Percentiles rank a stretch among this genome's conserved stretches.
Conservation (phyloP, 2,113 vertebrate species). For the Gobius niger region DNA sequence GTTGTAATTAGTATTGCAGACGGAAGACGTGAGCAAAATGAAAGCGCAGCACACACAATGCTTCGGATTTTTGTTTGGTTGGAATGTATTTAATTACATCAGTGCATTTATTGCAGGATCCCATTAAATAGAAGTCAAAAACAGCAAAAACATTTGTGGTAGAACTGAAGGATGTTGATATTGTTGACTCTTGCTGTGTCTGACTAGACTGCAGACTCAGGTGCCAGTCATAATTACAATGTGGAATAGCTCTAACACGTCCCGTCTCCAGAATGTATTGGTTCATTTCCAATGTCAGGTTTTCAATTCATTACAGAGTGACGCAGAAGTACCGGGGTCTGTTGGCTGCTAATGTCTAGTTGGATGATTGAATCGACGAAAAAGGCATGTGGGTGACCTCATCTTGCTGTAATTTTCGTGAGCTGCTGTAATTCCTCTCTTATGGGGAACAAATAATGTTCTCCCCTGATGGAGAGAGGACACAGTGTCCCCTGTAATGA, state of each 20-base stretch:
- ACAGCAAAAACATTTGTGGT: background rate
- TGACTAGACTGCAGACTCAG: background rate
- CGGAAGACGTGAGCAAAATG: background rate
- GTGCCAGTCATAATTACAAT: slow-evolving; percentile 10
- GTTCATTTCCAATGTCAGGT: slow-evolving; percentile 24
- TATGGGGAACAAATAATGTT: slow-evolving; percentile 6
- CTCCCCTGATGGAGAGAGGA: slow-evolving; percentile 11
- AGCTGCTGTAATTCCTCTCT: background rate
- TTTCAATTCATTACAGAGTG: slow-evolving; percentile 9
- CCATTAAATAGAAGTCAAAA: too few relatives aligned
- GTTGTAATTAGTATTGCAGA: slow-evolving; percentile 3
- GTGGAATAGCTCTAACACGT: background rate
- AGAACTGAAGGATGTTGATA: background rate
- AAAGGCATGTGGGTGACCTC: slow-evolving; percentile 7
- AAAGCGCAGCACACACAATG: background rate
- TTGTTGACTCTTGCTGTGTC: background rate
- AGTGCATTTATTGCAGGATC: too few relatives aligned
- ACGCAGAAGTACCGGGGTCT: background rate
- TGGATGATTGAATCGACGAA: slow-evolving; percentile 9
- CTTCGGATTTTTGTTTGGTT: background rate
- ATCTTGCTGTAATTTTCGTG: slow-evolving; percentile 6
- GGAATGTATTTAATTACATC: too few relatives aligned
- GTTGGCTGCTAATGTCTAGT: background rate
- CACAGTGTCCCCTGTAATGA: slow-evolving; percentile 12
- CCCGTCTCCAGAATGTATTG: background rate